phyloP scores from a whole-genome alignment of 2,113 vertebrate species.

The Cyprinodon variegatus region DNA sequence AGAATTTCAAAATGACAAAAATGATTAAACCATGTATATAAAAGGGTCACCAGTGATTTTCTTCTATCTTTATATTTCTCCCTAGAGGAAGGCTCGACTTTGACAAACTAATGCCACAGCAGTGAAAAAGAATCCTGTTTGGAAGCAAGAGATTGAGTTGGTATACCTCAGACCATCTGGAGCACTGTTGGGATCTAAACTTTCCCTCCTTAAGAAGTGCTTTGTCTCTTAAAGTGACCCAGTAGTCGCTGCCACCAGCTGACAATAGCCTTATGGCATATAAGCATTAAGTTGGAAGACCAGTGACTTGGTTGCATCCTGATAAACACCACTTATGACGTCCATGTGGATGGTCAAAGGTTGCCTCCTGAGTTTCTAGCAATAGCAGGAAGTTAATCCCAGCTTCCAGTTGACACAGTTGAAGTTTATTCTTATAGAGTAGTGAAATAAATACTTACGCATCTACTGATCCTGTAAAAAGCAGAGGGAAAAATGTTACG shows the following conservation, averaged over 20 bases:
- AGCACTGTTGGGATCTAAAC: neutral
- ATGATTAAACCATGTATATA: neutral
- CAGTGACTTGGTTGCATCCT: slow-evolving; percentile 13
- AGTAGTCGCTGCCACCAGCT: neutral
- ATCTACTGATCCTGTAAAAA: slow-evolving; percentile 3
- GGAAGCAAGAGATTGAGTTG: neutral
- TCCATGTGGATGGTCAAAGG: slow-evolving; percentile 20
- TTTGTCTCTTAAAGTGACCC: slow-evolving; percentile 8
- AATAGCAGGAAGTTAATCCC: slow-evolving; percentile 41
- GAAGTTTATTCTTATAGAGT: slow-evolving; percentile 11
- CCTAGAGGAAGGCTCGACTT: too few relatives aligned
- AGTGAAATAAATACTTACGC: slow-evolving; percentile 7
- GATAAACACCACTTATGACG: slow-evolving; percentile 38
- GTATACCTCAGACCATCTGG: neutral
- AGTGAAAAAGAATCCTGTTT: neutral
- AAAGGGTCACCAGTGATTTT: neutral
- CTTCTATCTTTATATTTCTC: too few relatives aligned
- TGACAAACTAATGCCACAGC: neutral
- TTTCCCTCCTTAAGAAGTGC: neutral
- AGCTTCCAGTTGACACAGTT: slow-evolving; percentile 23
- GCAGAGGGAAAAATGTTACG: neutral
- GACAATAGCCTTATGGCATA: slow-evolving; percentile 26
- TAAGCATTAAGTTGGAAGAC: slow-evolving; percentile 29
- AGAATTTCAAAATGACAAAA: neutral
- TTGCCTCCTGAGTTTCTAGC: slow-evolving; percentile 15